These are phyloP conservation scores for Metaphire vulgaris DNA, from an alignment of 1,140 invertebrate species.

Conservation along the genomic window DNA sequence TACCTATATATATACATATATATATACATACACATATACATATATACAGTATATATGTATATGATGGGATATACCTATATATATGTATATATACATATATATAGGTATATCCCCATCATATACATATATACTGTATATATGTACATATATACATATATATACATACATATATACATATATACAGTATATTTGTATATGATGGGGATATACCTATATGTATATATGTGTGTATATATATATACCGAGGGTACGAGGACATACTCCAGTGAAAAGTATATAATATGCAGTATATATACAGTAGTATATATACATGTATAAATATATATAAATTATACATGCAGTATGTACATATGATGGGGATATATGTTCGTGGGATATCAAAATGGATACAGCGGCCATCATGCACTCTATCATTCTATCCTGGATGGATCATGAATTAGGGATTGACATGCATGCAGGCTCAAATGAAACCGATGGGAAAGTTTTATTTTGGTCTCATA, in stretches of 20 bases:
- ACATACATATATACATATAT: not conserved
- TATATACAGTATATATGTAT: too few relatives aligned
- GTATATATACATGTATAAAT: not conserved
- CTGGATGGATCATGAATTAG: too few relatives aligned
- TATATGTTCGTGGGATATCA: too few relatives aligned
- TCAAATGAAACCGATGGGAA: too few relatives aligned
- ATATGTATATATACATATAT: not conserved
- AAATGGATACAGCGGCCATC: too few relatives aligned
- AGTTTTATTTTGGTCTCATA: too few relatives aligned
- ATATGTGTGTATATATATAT: not conserved
- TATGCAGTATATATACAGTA: not conserved
- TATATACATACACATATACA: not conserved
- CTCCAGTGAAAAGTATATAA: not conserved
- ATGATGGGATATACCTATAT: too few relatives aligned
- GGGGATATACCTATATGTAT: too few relatives aligned
- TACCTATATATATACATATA: not conserved
- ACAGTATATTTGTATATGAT: too few relatives aligned
- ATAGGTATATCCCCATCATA: not conserved
- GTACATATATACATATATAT: not conserved
- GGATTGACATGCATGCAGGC: too few relatives aligned
- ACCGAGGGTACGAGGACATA: not conserved
- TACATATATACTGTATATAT: not conserved
- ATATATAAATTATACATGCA: not conserved
- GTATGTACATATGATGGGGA: not conserved
- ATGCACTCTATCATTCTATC: too few relatives aligned